These are phyloP conservation scores for Capricornis sumatraensis DNA, from an alignment of 2,113 vertebrate species.

Conservation along the genomic window DNA sequence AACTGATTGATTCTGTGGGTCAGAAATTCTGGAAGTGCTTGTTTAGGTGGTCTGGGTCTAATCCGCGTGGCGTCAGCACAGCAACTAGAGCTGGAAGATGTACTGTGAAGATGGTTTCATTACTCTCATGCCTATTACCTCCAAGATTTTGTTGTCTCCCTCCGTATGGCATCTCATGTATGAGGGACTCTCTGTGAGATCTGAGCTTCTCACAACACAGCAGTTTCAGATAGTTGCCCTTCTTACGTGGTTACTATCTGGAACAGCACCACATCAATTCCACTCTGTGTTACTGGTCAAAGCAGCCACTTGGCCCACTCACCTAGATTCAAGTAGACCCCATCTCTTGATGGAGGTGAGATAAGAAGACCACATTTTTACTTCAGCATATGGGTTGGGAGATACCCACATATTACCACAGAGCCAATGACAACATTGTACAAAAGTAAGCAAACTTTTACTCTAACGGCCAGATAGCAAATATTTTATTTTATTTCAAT, in stretches of 20 bases:
- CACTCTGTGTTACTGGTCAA: not conserved
- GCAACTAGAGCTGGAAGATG: not conserved
- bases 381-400: not conserved
- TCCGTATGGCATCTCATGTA: not conserved
- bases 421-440: not conserved
- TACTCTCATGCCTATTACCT: not conserved
- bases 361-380: not conserved
- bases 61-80: not conserved
- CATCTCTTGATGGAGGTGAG: not conserved
- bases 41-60: not conserved
- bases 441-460: not conserved
- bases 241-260: not conserved
- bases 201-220: not conserved
- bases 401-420: not conserved
- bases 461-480: not conserved
- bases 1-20: not conserved
- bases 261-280: not conserved
- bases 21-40: not conserved
- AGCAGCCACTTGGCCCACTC: not conserved
- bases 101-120: not conserved
- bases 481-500: not conserved
- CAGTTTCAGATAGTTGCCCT: not conserved
- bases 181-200: not conserved
- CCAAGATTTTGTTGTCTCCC: not conserved
- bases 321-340: not conserved